phyloP scores from a whole-genome alignment of 2,797 vertebrate species.

The Lophius americanus region DNA sequence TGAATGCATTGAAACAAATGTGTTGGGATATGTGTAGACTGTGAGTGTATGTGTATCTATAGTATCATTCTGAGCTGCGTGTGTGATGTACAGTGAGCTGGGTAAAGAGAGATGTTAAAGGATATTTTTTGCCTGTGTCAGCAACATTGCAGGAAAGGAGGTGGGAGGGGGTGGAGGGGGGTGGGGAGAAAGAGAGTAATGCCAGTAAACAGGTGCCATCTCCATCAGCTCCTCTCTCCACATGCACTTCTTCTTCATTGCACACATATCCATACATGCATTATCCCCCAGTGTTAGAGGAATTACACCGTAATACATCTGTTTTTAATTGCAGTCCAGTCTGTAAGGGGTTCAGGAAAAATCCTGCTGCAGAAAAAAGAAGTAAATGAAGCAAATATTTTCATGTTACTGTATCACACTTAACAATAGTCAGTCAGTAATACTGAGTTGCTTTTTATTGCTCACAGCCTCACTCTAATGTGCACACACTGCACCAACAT shows the following conservation, averaged over 20 bases:
- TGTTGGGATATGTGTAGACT: slow-evolving; percentile 28
- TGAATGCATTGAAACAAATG: slow-evolving; percentile 16
- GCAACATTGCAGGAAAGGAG: slow-evolving; percentile 83
- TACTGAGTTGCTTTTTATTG: slow-evolving; percentile 21
- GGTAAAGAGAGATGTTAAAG: slow-evolving; percentile 74
- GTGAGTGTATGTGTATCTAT: slow-evolving; percentile 36
- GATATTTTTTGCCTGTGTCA: slow-evolving; percentile 83
- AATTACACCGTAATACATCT: slow-evolving; percentile 7
- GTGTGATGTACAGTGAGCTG: slow-evolving; percentile 70
- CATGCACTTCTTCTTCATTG: slow-evolving; percentile 44
- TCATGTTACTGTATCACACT: slow-evolving; percentile 16
- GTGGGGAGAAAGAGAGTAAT: slow-evolving; percentile 59
- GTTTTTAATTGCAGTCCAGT: slow-evolving; percentile 21
- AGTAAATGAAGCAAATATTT: slow-evolving; percentile 21
- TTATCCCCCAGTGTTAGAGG: slow-evolving; percentile 4
- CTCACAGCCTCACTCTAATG: slow-evolving; percentile 35
- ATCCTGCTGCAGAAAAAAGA: background rate
- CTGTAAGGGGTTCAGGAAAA: slow-evolving; percentile 4
- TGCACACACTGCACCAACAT: slow-evolving; percentile 71
- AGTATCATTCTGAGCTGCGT: slow-evolving; percentile 48
- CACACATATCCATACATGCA: slow-evolving; percentile 30
- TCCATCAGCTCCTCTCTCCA: slow-evolving; percentile 67
- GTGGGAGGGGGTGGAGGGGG: slow-evolving; percentile 65
- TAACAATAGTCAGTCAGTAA: slow-evolving; percentile 3
- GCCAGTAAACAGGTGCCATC: slow-evolving; percentile 73